Conservation (phyloP, 64 coral and sea anemone genomes). For the Montipora foliosa region DNA sequence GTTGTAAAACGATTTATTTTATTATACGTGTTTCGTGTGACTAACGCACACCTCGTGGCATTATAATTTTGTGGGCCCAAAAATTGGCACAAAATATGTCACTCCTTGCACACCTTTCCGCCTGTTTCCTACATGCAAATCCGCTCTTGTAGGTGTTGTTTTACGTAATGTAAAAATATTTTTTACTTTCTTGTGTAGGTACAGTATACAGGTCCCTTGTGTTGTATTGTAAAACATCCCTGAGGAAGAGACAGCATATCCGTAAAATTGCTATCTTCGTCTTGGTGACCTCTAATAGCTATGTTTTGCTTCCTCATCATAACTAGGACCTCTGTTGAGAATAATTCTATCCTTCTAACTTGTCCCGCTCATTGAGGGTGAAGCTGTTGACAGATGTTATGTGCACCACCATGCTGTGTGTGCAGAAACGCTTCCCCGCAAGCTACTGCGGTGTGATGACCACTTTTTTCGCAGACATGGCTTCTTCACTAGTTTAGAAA, state of each 20-base stretch:
- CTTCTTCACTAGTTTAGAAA: slow-evolving; percentile 65
- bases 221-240: too few species aligned
- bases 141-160: too few species aligned
- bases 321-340: slow-evolving; percentile 68
- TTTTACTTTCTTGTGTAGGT: too few species aligned
- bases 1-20: too few species aligned
- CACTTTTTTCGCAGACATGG: slow-evolving; percentile 67
- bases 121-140: too few species aligned
- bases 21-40: too few species aligned
- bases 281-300: slow-evolving; percentile 62
- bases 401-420: slow-evolving; percentile 38
- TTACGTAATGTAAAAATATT: too few species aligned
- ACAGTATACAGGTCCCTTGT: too few species aligned
- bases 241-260: slow-evolving; percentile 11
- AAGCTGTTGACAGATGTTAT: slow-evolving; percentile 64
- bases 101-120: too few species aligned
- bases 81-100: too few species aligned
- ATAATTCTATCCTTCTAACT: slow-evolving; percentile 52
- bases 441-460: slow-evolving; percentile 53
- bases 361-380: slow-evolving; percentile 37
- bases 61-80: too few species aligned
- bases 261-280: slow-evolving; percentile 67
- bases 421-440: slow-evolving; percentile 18
- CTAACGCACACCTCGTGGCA: too few species aligned
- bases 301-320: slow-evolving; percentile 70